Base-by-base conservation (phyloP, 2,888 invertebrate genomes). In the Dioctria rufipes region DNA sequence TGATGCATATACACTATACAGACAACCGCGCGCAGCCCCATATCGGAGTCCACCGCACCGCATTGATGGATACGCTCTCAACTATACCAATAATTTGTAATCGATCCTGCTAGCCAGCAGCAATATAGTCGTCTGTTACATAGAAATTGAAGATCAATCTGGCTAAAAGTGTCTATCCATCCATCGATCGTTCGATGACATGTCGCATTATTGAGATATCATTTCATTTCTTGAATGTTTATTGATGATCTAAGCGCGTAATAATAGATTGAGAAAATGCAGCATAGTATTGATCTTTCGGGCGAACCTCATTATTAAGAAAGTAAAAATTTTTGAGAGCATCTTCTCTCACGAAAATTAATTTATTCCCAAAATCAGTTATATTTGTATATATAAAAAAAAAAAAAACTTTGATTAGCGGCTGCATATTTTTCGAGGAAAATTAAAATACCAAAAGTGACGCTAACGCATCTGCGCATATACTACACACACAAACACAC, bases 321-420 rank as follows among this genome's bases (percentile, higher is more conserved):
- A 25, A 25, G 25, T 25, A 25, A 25, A 25, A 25, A 25, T 1
- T 25, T 25, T 25, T 25, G 25, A 25, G 25, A 25, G 25, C 25
- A 25, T 25, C 25, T 25, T 25, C 25, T 37, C 40, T 3, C 11
- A 42, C 25, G 42, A 43, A 58, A 58, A 60, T 58, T 73, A 73
- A 73, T 73, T 73, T 73, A 73, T 73, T 73, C 73, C 43, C 58
- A 25, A 73, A 73, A 73, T 73, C 58, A 61, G 73, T 73, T 58
- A 42, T 42, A 25, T 73, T 73, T 73, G 73, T 73, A 73, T 73
- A n/a, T 13, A 60, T 1, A 25, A 25, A 25, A 25, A 25, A 25
- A 25, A 25, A 25, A 25, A 25, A 25, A 25, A 51, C 73, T 73
- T 73, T 73, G 73, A 73, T 73, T 73, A 51, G 73, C 40, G 73